A percentile compares a stretch with the other conserved stretches of the same genome.
Evolutionary conservation across 2,113 vertebrate species (phyloP).

Genomic region (Mus spicilegus): DNA sequence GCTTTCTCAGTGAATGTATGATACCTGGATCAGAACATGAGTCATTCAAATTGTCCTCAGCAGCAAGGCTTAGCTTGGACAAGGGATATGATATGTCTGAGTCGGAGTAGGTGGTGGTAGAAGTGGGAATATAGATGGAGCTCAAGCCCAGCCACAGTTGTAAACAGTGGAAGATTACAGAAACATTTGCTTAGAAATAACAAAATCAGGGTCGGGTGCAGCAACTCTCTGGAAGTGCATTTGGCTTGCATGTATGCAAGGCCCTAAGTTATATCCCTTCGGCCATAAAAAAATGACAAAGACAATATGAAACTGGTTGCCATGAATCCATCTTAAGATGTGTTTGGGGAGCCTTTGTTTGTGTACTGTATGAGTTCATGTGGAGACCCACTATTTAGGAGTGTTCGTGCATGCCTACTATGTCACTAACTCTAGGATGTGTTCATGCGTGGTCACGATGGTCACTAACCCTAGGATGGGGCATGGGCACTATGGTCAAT

Average conservation of each 20-base stretch:
- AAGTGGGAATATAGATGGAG: neutral
- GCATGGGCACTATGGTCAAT: neutral
- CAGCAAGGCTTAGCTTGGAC: neutral
- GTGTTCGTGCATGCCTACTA: rapidly evolving
- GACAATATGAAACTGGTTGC: neutral
- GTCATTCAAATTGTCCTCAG: neutral
- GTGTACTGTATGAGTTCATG: rapidly evolving
- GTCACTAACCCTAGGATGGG: too few relatives aligned
- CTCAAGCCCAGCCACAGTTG: too few relatives aligned
- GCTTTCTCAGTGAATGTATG: neutral
- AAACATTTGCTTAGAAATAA: neutral
- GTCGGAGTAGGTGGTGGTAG: neutral
- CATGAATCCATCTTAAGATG: neutral
- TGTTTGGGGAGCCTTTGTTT: neutral
- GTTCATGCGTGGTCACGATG: neutral
- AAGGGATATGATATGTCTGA: neutral
- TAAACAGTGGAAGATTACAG: neutral
- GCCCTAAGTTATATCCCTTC: neutral
- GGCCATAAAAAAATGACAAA: neutral
- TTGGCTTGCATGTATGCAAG: neutral
- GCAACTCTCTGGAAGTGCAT: neutral
- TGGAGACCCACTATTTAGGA: neutral
- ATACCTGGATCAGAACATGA: neutral
- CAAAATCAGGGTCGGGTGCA: neutral
- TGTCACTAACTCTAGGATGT: neutral